Conservation (phyloP, 2,113 vertebrate genomes). For the Catagonus wagneri region DNA sequence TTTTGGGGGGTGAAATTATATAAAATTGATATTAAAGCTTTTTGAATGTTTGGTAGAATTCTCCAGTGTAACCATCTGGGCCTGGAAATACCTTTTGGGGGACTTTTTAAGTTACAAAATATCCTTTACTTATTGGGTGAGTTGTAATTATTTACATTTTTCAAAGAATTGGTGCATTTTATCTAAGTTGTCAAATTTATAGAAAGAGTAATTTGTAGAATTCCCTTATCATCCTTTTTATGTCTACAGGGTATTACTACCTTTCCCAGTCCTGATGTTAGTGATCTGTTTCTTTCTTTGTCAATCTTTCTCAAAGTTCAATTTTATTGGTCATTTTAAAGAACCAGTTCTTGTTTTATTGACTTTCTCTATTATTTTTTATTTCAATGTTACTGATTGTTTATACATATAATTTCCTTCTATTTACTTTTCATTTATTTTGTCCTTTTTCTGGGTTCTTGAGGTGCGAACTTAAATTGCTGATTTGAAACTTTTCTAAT, state of each 20-base stretch:
- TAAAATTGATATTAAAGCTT: neutral
- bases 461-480: neutral
- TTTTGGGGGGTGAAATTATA: neutral
- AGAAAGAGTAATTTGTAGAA: neutral
- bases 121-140: neutral
- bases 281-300: neutral
- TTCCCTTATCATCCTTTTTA: neutral
- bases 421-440: neutral
- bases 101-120: neutral
- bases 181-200: neutral
- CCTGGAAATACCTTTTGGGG: neutral
- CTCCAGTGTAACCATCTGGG: neutral
- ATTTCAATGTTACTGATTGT: neutral
- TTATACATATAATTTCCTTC: neutral
- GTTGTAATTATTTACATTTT: neutral
- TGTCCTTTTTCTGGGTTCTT: neutral
- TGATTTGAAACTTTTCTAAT: neutral
- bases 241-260: neutral
- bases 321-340: neutral
- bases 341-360: neutral
- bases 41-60: slow-evolving; percentile 32
- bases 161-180: neutral
- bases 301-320: neutral
- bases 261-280: neutral
- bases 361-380: neutral